A percentile compares a stretch with the other conserved stretches of the same genome.
phyloP scores from a whole-genome alignment of 2,888 invertebrate species.

The Diarsia brunnea region DNA sequence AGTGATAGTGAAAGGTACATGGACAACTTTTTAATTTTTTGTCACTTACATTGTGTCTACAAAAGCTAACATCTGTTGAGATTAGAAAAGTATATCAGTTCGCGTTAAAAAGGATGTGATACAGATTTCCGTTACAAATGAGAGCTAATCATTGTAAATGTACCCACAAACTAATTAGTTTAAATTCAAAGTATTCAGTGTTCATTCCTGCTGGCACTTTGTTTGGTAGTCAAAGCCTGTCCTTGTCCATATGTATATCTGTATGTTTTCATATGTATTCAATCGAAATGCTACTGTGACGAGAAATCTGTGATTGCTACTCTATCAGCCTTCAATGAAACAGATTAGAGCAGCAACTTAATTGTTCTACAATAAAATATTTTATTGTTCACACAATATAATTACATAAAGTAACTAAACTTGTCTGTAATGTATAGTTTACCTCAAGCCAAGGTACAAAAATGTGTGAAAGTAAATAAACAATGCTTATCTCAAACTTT shows the following conservation, averaged over 20 bases:
- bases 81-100: constrained; percentile 28
- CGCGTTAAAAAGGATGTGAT: constrained; percentile 22
- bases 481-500: constrained; percentile 48
- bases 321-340: background rate
- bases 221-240: constrained; percentile 29
- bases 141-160: constrained; percentile 15
- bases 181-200: constrained; percentile 4
- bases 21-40: constrained; percentile 27
- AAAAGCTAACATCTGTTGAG: constrained; percentile 64
- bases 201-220: constrained; percentile 21
- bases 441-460: constrained; percentile 10
- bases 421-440: background rate
- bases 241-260: constrained; percentile 31
- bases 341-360: background rate
- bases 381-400: background rate
- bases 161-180: constrained; percentile 46
- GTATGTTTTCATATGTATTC: constrained; percentile 44
- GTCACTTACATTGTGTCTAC: constrained; percentile 29
- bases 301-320: constrained; percentile 9
- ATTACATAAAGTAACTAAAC: background rate
- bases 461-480: constrained; percentile 58
- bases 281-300: constrained; percentile 19
- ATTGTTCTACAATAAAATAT: background rate
- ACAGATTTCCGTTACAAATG: constrained; percentile 38
- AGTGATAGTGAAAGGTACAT: constrained; percentile 50